Percentiles rank a stretch among this genome's conserved stretches.
Evolutionary conservation across 2,888 invertebrate species (phyloP).

Genomic region (Rotaria sp.): DNA sequence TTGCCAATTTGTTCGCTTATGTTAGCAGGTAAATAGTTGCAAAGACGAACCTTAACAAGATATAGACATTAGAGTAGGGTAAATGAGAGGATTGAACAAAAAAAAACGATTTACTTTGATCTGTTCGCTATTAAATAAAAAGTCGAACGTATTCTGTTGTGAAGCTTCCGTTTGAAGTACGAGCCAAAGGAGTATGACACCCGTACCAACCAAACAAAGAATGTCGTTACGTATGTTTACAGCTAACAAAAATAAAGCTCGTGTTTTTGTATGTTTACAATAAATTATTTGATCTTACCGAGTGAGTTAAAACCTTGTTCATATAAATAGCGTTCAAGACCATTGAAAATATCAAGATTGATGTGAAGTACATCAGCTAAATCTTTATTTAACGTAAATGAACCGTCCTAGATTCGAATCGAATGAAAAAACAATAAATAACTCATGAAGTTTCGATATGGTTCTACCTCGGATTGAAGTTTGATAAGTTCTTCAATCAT

Average conservation of each 20-base stretch:
- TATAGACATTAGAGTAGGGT: not conserved
- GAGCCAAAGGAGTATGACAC: not conserved
- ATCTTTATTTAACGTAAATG: not conserved
- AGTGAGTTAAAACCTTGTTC: conserved; percentile 4
- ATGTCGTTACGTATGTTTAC: not conserved
- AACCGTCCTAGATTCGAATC: not conserved
- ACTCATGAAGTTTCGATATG: too few species aligned
- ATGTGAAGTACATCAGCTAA: not conserved
- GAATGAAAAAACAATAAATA: not conserved
- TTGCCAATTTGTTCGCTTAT: not conserved
- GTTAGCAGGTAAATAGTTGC: not conserved
- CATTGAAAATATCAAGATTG: not conserved
- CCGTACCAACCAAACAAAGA: not conserved
- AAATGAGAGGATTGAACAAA: not conserved
- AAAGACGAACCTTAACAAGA: not conserved
- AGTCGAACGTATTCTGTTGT: not conserved
- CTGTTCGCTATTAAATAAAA: not conserved
- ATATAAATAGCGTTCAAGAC: not conserved
- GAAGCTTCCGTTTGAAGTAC: not conserved
- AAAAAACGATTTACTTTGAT: not conserved
- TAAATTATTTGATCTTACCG: not conserved
- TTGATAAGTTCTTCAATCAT: not conserved
- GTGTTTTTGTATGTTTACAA: not conserved
- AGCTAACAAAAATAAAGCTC: not conserved
- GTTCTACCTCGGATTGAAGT: not conserved